Percentiles rank a stretch among this genome's conserved stretches.
Conservation (phyloP, 2,113 vertebrate genomes). For the Mola mola region DNA sequence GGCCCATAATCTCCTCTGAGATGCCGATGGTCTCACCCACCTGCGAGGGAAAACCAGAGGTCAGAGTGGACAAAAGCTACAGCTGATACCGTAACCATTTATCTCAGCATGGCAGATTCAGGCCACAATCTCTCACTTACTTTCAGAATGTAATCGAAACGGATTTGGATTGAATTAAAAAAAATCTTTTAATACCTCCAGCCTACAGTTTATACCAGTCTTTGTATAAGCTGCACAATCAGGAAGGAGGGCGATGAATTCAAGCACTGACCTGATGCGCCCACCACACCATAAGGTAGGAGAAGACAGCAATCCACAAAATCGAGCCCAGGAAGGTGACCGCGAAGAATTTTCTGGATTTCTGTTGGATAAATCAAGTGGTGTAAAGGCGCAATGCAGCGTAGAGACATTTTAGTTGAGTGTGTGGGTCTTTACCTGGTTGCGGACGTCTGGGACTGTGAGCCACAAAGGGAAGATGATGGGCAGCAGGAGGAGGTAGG, state of each 20-base stretch:
- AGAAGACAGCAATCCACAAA: slow-evolving; percentile 92
- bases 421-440: slow-evolving; percentile 80
- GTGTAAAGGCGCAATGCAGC: background rate
- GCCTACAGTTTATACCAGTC: background rate
- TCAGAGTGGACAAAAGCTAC: background rate
- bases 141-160: too few relatives aligned
- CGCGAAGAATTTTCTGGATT: slow-evolving; percentile 87
- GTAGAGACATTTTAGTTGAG: too few relatives aligned
- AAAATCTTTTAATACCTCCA: too few relatives aligned
- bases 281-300: slow-evolving; percentile 99
- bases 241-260: background rate
- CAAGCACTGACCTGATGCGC: slow-evolving; percentile 92
- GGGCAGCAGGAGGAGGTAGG: slow-evolving; percentile 92
- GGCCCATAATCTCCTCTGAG: slow-evolving; percentile 97
- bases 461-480: slow-evolving; percentile 96
- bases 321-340: slow-evolving; percentile 93
- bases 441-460: slow-evolving; percentile 92
- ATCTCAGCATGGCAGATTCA: background rate
- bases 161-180: too few relatives aligned
- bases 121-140: background rate
- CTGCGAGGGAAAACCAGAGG: slow-evolving; percentile 67
- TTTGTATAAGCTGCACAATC: background rate
- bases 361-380: slow-evolving; percentile 76
- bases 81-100: background rate
- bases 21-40: slow-evolving; percentile 97